Evolutionary conservation across 1,140 invertebrate genomes (phyloP).

Genomic region (Nephotettix cincticeps): DNA sequence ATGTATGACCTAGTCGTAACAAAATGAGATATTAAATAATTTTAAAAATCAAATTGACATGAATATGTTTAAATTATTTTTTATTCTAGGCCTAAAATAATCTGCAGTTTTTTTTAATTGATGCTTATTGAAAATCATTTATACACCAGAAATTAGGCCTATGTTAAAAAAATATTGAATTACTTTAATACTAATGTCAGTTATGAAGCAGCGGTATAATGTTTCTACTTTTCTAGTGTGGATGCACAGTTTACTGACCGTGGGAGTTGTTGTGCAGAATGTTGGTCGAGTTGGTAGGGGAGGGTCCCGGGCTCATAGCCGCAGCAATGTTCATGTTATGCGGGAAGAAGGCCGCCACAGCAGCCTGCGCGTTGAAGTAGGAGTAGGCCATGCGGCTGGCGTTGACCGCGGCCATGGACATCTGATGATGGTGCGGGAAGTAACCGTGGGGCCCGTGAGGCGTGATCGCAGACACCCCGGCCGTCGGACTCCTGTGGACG

Average conservation of each 20-base stretch:
- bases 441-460: conserved; percentile 48
- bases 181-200: too few relatives aligned
- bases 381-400: conserved; percentile 78
- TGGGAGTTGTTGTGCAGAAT: conserved; percentile 25
- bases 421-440: conserved; percentile 57
- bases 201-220: too few relatives aligned
- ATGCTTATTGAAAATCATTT: too few relatives aligned
- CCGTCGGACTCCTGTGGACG: conserved; percentile 47
- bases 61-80: too few relatives aligned
- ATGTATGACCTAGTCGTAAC: too few relatives aligned
- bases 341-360: conserved; percentile 82
- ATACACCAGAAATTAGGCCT: too few relatives aligned
- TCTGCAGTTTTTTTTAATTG: too few relatives aligned
- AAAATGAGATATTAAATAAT: too few relatives aligned
- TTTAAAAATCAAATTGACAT: too few relatives aligned
- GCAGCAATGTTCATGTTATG: conserved; percentile 50
- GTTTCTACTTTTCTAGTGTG: too few relatives aligned
- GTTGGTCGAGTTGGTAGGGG: conserved; percentile 18
- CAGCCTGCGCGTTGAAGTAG: conserved; percentile 84
- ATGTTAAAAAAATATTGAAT: too few relatives aligned
- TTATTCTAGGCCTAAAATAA: too few relatives aligned
- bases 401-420: conserved; percentile 59
- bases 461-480: conserved; percentile 43
- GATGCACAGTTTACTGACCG: conserved; percentile 40
- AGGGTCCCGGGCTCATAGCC: conserved; percentile 20